phyloP scores from a whole-genome alignment of 2,888 invertebrate genomes.

The Nezara viridula region DNA sequence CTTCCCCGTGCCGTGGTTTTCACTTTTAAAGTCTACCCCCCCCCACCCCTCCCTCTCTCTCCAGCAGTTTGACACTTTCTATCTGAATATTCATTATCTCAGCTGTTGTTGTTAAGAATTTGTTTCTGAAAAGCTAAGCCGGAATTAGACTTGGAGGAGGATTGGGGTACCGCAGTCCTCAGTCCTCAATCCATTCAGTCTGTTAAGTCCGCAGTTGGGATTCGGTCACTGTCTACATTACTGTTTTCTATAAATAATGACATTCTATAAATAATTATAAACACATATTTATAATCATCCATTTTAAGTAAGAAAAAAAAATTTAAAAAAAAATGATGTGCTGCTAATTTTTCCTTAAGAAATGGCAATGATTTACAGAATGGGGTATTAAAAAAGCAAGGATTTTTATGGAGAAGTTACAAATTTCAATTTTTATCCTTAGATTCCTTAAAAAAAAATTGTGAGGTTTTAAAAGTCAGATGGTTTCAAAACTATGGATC shows the following conservation, averaged over 20 bases:
- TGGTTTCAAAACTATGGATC: too few relatives aligned
- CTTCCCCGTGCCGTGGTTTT: slow-evolving; percentile 39
- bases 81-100: slow-evolving; percentile 55
- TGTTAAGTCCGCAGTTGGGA: background rate
- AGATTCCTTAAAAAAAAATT: too few relatives aligned
- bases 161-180: background rate
- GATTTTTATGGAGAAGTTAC: too few relatives aligned
- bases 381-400: too few relatives aligned
- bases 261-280: background rate
- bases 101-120: slow-evolving; percentile 52
- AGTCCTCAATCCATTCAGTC: background rate
- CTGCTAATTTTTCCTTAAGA: too few relatives aligned
- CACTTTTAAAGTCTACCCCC: background rate
- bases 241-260: too few relatives aligned
- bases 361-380: too few relatives aligned
- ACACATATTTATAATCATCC: background rate
- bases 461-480: too few relatives aligned
- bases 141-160: slow-evolving; percentile 41
- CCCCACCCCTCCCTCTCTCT: background rate
- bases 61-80: slow-evolving; percentile 50
- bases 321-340: too few relatives aligned
- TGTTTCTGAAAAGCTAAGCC: slow-evolving; percentile 55
- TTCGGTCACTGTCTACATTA: too few relatives aligned
- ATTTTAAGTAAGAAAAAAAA: too few relatives aligned
- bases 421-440: too few relatives aligned